Conservation (phyloP, 1,140 invertebrate genomes). For the Ceratosolen fusciceps region DNA sequence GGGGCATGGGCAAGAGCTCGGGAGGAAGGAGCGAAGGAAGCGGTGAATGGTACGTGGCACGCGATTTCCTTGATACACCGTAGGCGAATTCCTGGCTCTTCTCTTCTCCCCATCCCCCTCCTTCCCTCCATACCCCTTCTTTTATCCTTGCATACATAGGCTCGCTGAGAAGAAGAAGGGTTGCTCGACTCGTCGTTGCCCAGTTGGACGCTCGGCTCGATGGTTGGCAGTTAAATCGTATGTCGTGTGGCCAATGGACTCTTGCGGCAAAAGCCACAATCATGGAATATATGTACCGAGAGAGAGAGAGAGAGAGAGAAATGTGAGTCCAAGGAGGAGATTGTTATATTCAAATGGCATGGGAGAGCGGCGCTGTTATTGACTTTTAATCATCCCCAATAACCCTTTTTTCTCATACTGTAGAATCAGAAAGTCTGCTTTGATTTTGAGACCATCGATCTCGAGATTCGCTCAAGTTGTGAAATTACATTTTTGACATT, state of each 20-base stretch:
- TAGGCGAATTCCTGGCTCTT: neutral
- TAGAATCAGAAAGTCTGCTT: too few relatives aligned
- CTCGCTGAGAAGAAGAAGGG: neutral
- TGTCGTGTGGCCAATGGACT: neutral
- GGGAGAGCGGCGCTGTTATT: too few relatives aligned
- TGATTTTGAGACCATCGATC: too few relatives aligned
- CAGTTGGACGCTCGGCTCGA: neutral
- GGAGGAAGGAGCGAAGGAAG: neutral
- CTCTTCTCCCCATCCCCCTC: neutral
- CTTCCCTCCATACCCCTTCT: neutral
- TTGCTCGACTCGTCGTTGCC: neutral
- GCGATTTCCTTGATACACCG: conserved; percentile 8
- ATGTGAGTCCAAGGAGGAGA: neutral
- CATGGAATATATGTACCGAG: neutral
- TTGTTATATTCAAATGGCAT: neutral
- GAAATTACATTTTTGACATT: too few relatives aligned
- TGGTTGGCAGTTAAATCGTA: neutral
- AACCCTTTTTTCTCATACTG: too few relatives aligned
- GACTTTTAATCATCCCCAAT: too few relatives aligned
- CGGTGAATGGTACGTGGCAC: conserved; percentile 11
- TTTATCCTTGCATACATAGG: neutral
- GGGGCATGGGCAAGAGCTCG: neutral
- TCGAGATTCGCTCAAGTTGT: too few relatives aligned
- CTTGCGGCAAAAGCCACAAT: neutral
- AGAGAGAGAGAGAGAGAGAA: neutral